Conservation (phyloP, 2,113 vertebrate species). For the Leptobrachium ailaonicum region DNA sequence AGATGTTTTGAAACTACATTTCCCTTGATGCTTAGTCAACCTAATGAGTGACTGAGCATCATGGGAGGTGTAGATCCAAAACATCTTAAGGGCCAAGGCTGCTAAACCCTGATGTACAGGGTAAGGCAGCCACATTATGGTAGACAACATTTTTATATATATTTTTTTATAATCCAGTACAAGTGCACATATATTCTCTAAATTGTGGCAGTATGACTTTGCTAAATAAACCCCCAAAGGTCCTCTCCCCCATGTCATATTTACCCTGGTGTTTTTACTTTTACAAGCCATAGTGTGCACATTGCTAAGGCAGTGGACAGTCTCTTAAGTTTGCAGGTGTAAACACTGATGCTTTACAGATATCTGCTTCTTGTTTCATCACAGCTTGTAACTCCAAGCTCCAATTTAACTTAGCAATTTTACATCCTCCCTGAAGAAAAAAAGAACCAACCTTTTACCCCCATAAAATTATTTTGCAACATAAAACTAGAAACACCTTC, state of each 20-base stretch:
- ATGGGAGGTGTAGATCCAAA: no score
- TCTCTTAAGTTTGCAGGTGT: slow-evolving; percentile 49
- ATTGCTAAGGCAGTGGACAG: slow-evolving; percentile 42
- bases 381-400: slow-evolving; percentile 50
- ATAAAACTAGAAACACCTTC: slow-evolving; percentile 50
- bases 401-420: slow-evolving; percentile 51
- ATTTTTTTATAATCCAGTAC: slow-evolving; percentile 39
- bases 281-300: slow-evolving; percentile 41
- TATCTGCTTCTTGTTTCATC: slow-evolving; percentile 49
- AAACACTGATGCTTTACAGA: slow-evolving; percentile 50
- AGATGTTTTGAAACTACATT: no score
- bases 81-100: no score
- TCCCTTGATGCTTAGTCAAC: no score
- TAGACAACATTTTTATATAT: no score
- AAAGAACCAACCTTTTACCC: slow-evolving; percentile 50
- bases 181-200: no score
- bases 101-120: no score
- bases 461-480: slow-evolving; percentile 51
- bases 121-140: no score
- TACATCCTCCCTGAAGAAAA: slow-evolving; percentile 49
- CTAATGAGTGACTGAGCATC: no score
- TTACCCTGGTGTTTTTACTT: slow-evolving; percentile 32
- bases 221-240: slow-evolving; percentile 33
- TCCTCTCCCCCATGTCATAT: slow-evolving; percentile 30
- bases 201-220: slow-evolving; percentile 55